Base-by-base conservation (phyloP, 1,140 invertebrate genomes). In the Drosophila biarmipes region DNA sequence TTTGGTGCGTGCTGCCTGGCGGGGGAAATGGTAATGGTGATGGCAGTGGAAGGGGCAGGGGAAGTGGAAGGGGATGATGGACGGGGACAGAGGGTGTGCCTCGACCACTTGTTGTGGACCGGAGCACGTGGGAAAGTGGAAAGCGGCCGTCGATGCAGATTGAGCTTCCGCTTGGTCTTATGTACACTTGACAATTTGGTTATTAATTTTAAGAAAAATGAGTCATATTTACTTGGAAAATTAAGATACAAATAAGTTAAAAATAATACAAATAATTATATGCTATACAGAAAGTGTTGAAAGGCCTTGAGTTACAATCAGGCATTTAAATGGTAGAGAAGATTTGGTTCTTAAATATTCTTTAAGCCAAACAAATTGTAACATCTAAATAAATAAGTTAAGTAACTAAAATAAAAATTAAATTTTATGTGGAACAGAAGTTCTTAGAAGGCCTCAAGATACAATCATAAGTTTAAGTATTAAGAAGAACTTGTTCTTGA, bases 1-100 rank as follows among this genome's bases (percentile, higher is more conserved):
- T 69, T 73, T 87, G 82, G 82, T 87, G 82, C 84, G 82, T 87
- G 82, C 82, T 87, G 55, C 77, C 75, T 82, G 81, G 55, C 68
- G 43, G 49, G 73, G 66, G 34, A 31, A 45, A 56, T n/a, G 54
- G 61, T 10, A 38, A n/a, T 35, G 61, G 31, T 11, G 48, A 34
- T 57, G 71, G 63, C 14, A 29, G 14, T 29, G 24, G 52, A 14
- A 35, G 42, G 19, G 53, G 17, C 40, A 42, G 55, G 43, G 45
- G 55, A 51, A 6, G 35, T 10, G 14, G 24, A 3, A 46, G 34
- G 21, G 17, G 21, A 24, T 15, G 14, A 24, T n/a, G 45, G 56
- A 48, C 56, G 42, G 69, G 45, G 56, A 48, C 56, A 46, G 69
- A 82, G 81, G 78, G 81, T 85, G 81, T 64, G 81, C 54, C 73